Base-by-base conservation (phyloP, 2,888 invertebrate species). In the Orgyia antiqua region DNA sequence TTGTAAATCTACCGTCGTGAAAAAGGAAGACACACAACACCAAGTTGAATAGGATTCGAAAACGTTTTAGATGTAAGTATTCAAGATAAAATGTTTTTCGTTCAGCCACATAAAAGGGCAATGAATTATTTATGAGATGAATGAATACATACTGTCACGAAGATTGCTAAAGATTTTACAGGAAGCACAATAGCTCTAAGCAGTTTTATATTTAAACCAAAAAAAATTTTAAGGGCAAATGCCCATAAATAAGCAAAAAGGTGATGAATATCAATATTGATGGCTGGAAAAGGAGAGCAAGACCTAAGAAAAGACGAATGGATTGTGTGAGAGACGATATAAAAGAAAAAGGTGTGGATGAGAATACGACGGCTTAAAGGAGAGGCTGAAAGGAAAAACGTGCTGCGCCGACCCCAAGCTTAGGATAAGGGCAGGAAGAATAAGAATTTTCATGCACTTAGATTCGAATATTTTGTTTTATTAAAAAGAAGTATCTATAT, bases 1-100 rank as follows among this genome's bases (percentile, higher is more conserved):
- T 45, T 33, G 13, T 24, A 27, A 53, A 39, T 36, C 21, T 24
- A 31, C 33, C 33, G 49, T 54, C 40, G 43, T 43, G 17, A 39
- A 19, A 27, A 42, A 18, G 7, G 20, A 15, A 31, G 36, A 36
- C 8, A 6, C 9, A 9, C 17, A 15, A 25, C 36, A 21, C 10
- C 29, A 29, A 29, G 9, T 17, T 15, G 15, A 26, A 29, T 15
- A 17, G 9, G 24, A n/a, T 20, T 12, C 6, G 21, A 15, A 15
- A 21, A 4, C 17, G 18, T 10, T 27, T 27, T 18, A 9, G 25
- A 13, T 25, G n/a, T n/a, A n/a, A n/a, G 20, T n/a, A 5, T 25
- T 10, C 10, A 15, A 13, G 9, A n/a, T 25, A 9, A 15, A 25
- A 9, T 9, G 13, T 20, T 20, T 20, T n/a, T 8, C 9, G 9